A percentile compares a stretch with the other conserved stretches of the same genome.
Evolutionary conservation across 1,140 invertebrate species (phyloP).

Genomic region (Trialeurodes vaporariorum): DNA sequence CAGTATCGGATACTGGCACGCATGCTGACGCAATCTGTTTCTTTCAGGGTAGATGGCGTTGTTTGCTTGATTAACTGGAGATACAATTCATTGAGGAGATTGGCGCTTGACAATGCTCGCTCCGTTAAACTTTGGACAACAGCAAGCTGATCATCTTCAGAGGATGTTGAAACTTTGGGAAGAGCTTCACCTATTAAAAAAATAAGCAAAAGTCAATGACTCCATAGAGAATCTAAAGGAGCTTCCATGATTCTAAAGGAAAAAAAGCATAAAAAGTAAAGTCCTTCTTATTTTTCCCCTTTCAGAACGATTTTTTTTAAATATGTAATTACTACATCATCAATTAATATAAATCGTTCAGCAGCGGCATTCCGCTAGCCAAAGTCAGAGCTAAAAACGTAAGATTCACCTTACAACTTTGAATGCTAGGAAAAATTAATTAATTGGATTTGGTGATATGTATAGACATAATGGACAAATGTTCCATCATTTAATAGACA

Average conservation of each 20-base stretch:
- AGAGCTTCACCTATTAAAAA: neutral
- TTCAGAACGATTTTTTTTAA: no score
- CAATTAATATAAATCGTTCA: no score
- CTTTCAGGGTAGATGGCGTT: slow-evolving; percentile 40
- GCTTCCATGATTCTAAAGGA: no score
- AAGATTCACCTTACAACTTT: neutral
- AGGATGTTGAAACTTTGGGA: slow-evolving; percentile 38
- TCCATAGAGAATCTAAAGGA: no score
- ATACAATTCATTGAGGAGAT: slow-evolving; percentile 79
- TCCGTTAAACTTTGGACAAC: slow-evolving; percentile 82
- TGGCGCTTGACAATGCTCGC: slow-evolving; percentile 77
- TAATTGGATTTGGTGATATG: neutral
- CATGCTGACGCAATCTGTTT: slow-evolving; percentile 81
- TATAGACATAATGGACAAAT: no score
- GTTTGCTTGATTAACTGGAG: slow-evolving; percentile 89
- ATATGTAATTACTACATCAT: no score
- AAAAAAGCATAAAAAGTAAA: neutral
- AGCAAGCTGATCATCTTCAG: slow-evolving; percentile 76
- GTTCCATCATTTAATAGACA: neutral
- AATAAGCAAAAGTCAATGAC: slow-evolving; percentile 11
- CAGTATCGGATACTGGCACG: slow-evolving; percentile 79
- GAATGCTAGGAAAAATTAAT: neutral
- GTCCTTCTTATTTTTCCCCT: no score
- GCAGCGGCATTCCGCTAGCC: no score
- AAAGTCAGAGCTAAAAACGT: no score